phyloP scores from a whole-genome alignment of 2,113 vertebrate genomes.

The Nothobranchius furzeri region DNA sequence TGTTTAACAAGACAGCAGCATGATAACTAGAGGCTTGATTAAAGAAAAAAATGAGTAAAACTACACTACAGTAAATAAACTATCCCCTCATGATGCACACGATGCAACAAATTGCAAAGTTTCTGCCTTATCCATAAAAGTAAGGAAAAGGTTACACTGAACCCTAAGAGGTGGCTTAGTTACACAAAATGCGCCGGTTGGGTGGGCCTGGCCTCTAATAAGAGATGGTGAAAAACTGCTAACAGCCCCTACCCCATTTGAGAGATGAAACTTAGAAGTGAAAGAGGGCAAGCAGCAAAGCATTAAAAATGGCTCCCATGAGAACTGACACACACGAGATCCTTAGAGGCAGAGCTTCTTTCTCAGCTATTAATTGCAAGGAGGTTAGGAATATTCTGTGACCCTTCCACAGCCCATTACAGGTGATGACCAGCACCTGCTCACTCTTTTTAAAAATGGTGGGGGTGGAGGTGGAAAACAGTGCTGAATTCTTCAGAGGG shows the following conservation, averaged over 20 bases:
- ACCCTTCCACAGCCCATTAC: conserved; percentile 73
- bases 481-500: conserved; percentile 64
- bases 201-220: conserved; percentile 71
- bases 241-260: conserved; percentile 66
- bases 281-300: conserved; percentile 63
- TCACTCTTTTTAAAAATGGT: conserved; percentile 11
- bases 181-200: conserved; percentile 62
- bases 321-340: conserved; percentile 72
- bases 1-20: conserved; percentile 51
- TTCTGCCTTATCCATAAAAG: conserved; percentile 35
- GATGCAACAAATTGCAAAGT: conserved; percentile 16
- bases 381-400: conserved; percentile 69
- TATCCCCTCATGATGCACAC: conserved; percentile 30
- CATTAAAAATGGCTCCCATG: conserved; percentile 61
- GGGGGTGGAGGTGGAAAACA: conserved; percentile 34
- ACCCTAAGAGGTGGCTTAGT: conserved; percentile 50
- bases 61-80: conserved; percentile 32
- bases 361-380: conserved; percentile 74
- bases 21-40: conserved; percentile 42
- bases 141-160: conserved; percentile 53
- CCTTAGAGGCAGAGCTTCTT: conserved; percentile 67
- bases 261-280: conserved; percentile 63
- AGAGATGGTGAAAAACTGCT: conserved; percentile 70
- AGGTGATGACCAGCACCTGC: conserved; percentile 74
- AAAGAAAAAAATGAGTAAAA: conserved; percentile 23